Conservation (phyloP, 2,113 vertebrate genomes). For the Delphinapterus leucas region DNA sequence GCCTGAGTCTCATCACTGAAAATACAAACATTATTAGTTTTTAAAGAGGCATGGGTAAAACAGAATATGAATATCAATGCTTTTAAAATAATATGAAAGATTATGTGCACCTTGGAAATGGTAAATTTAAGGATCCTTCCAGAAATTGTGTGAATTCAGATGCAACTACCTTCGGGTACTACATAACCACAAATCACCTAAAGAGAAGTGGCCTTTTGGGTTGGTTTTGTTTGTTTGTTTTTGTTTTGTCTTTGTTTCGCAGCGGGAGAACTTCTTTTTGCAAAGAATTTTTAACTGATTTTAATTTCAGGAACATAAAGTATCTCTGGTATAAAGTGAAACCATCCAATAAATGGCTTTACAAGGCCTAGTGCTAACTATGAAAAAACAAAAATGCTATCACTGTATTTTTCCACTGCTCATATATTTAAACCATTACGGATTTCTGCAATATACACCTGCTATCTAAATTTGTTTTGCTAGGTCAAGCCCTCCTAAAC, state of each 20-base stretch:
- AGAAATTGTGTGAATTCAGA: background rate
- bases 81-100: background rate
- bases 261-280: background rate
- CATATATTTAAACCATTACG: background rate
- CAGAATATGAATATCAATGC: background rate
- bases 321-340: background rate
- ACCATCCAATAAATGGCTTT: background rate
- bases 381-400: background rate
- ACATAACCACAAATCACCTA: background rate
- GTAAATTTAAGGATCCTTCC: background rate
- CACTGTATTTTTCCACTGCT: background rate
- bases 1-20: background rate
- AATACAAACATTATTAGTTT: conserved; percentile 13
- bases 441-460: conserved; percentile 1
- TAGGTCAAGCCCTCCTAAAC: background rate
- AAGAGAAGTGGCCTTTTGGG: background rate
- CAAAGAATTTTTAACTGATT: background rate
- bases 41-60: background rate
- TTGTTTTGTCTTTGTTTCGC: background rate
- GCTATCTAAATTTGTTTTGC: background rate
- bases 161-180: background rate
- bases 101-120: background rate
- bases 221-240: background rate
- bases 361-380: background rate
- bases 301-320: background rate